A percentile compares a stretch with the other conserved stretches of the same genome.
Conservation (phyloP, 2,888 invertebrate species). For the Erebia palarica region DNA sequence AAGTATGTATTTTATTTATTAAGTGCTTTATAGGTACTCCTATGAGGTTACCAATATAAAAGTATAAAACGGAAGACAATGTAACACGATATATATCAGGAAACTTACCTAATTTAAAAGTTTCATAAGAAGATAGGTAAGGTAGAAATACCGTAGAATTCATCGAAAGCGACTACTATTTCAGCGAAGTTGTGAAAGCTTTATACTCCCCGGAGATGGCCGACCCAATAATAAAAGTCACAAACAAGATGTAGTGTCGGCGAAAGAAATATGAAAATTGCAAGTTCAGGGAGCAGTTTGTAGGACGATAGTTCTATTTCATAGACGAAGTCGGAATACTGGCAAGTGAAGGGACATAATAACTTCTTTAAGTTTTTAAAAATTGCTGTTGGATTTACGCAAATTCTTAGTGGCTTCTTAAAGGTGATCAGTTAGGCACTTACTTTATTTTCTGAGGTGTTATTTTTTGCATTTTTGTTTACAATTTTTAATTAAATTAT, state of each 20-base stretch:
- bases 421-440: too few relatives aligned
- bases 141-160: slow-evolving; percentile 27
- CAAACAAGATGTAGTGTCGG: slow-evolving; percentile 47
- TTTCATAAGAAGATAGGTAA: slow-evolving; percentile 12
- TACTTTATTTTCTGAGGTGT: too few relatives aligned
- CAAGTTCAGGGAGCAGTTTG: slow-evolving; percentile 34
- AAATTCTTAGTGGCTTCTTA: too few relatives aligned
- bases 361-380: too few relatives aligned
- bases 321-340: slow-evolving; percentile 5
- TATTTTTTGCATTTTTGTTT: too few relatives aligned
- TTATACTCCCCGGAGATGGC: slow-evolving; percentile 32
- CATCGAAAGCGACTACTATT: slow-evolving; percentile 37
- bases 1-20: too few relatives aligned
- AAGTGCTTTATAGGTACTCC: too few relatives aligned
- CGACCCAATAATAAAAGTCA: slow-evolving; percentile 41
- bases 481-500: too few relatives aligned
- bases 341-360: neutral
- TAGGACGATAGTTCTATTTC: slow-evolving; percentile 31
- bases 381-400: too few relatives aligned
- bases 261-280: slow-evolving; percentile 52
- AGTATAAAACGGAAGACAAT: neutral
- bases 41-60: neutral
- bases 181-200: slow-evolving; percentile 38
- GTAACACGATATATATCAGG: neutral
- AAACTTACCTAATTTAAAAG: slow-evolving; percentile 15